Evolutionary conservation across 2,888 invertebrate species (phyloP), one percentile per base, ranked within the genome.

Genomic region (Aphidius colemani): DNA sequence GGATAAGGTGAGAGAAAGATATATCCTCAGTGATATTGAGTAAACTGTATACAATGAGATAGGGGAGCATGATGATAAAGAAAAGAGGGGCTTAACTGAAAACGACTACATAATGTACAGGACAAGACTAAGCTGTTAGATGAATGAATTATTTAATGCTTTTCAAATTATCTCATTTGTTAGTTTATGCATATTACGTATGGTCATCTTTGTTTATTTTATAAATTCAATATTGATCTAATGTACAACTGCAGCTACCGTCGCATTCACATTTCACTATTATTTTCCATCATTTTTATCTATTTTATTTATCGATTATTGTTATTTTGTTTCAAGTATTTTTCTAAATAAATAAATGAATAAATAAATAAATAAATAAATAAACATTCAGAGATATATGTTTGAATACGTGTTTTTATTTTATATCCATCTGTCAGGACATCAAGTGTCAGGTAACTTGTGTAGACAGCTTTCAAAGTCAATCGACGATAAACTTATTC

Each of bases 61-160:
- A 63, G 67, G 63, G 63, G 69, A 68, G 68, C 67, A 61, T 63
- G 63, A 66, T 68, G 66, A 63, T 66, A 61, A 44, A 61, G 68
- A 67, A 66, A 51, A 41, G 56, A 41, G 64, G 69, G 72, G 66
- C n/a, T 74, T 18, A 64, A 64, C 64, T 70, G 73, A 73, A 70
- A 76, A 10, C 39, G 57, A 74, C 76, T 82, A 73, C 81, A 81
- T 82, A 81, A 82, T 82, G 81, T 77, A 82, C 77, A 77, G 79
- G 78, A 82, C 82, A 81, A 76, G 80, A 78, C 81, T 81, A 82
- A 81, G 82, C 82, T 82, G 81, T 82, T 82, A 82, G 79, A 77
- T 78, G 70, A 67, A 75, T 82, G 80, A 81, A 82, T 82, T 81
- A 81, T 82, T 82, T 76, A 82, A 10, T 69, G 60, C 71, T 30